These are phyloP conservation scores for Romanogobio albipinnatus DNA, from an alignment of 2,113 vertebrate genomes.

Conservation along the genomic window DNA sequence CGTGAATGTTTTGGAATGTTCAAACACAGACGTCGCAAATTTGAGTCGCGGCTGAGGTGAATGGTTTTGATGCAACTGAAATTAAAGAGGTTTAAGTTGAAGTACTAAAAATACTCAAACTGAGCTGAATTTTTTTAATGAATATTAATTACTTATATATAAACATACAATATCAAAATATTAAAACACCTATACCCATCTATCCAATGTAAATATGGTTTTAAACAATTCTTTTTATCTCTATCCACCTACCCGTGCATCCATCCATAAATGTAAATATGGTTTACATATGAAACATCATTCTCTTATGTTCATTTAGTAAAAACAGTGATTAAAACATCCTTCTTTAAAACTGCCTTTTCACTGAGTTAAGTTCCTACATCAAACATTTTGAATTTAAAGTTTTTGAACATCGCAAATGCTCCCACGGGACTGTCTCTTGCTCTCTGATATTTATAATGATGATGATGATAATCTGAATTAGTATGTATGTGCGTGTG, in stretches of 20 bases:
- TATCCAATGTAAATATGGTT: too few relatives aligned
- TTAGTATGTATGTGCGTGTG: neutral
- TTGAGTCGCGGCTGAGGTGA: too few relatives aligned
- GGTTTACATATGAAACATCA: neutral
- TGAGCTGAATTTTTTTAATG: too few relatives aligned
- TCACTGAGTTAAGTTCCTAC: neutral
- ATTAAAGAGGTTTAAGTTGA: too few relatives aligned
- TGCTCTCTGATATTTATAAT: neutral
- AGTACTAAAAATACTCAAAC: too few relatives aligned
- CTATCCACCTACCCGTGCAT: neutral
- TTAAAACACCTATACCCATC: too few relatives aligned
- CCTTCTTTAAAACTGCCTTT: neutral
- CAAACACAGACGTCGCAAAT: too few relatives aligned
- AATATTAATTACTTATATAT: too few relatives aligned
- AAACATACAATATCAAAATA: too few relatives aligned
- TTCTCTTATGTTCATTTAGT: neutral
- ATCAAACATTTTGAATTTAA: neutral
- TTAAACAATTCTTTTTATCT: too few relatives aligned
- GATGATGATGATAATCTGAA: neutral
- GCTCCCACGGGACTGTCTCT: neutral
- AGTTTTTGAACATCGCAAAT: neutral
- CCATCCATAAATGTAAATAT: neutral
- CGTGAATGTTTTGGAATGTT: too few relatives aligned
- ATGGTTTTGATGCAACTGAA: too few relatives aligned
- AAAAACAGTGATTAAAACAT: neutral